Percentiles rank a stretch among this genome's conserved stretches.
Evolutionary conservation across 1,140 invertebrate species (phyloP).

Genomic region (Teleogryllus occipitalis): DNA sequence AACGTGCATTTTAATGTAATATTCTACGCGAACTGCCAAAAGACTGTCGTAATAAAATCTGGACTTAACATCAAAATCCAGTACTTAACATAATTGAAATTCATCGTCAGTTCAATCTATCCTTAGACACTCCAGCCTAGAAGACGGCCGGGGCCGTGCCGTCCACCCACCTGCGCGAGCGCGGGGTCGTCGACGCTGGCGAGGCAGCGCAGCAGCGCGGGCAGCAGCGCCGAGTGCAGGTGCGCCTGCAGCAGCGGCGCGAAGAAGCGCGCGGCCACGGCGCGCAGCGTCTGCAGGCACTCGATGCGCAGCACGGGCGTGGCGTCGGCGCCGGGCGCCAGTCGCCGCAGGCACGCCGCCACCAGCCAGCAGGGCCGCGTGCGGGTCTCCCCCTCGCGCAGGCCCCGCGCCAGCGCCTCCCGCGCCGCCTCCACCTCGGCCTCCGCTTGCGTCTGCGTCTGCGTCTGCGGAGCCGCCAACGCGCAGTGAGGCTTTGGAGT

Average conservation of each 20-base stretch:
- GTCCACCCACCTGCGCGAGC: not conserved
- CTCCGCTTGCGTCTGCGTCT: too few species aligned
- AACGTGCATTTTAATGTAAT: too few species aligned
- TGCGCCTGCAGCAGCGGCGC: not conserved
- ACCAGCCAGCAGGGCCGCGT: not conserved
- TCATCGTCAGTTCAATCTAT: too few species aligned
- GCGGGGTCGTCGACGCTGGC: not conserved
- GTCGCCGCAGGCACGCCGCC: not conserved
- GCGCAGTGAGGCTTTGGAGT: too few species aligned
- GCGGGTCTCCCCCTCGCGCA: not conserved
- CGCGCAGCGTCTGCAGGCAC: not conserved
- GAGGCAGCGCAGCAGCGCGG: not conserved
- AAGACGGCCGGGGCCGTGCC: not conserved
- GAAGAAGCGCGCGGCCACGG: not conserved
- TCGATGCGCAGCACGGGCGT: not conserved
- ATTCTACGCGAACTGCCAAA: too few species aligned
- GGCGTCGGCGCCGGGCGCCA: not conserved
- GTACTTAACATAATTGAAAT: too few species aligned
- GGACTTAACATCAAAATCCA: too few species aligned
- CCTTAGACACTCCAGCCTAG: too few species aligned
- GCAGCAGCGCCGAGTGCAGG: not conserved
- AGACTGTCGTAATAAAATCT: too few species aligned
- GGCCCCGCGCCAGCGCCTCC: not conserved
- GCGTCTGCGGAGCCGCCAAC: not conserved
- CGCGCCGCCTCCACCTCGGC: not conserved